phyloP scores from a whole-genome alignment of 2,888 invertebrate species.

The Drosophila subquinaria region DNA sequence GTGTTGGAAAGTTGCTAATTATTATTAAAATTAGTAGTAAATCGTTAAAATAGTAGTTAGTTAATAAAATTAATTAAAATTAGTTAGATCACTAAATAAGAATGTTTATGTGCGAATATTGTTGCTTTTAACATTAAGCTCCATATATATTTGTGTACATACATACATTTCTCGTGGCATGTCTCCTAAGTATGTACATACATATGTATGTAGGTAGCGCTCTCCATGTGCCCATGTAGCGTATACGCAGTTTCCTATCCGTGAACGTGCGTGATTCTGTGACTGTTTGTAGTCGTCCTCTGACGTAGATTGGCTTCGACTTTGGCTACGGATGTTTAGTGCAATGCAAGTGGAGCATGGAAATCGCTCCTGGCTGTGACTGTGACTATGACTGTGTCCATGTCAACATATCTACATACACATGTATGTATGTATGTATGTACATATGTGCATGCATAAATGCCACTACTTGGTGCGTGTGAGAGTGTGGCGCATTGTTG shows the following conservation, averaged over 20 bases:
- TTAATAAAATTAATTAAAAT: too few relatives aligned
- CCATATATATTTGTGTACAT: too few relatives aligned
- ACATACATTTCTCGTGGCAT: background rate
- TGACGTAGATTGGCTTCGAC: slow-evolving; percentile 58
- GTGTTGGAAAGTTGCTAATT: too few relatives aligned
- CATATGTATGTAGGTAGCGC: background rate
- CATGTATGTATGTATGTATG: background rate
- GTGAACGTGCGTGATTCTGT: slow-evolving; percentile 36
- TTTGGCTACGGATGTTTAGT: slow-evolving; percentile 56
- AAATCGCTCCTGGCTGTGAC: slow-evolving; percentile 31
- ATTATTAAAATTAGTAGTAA: too few relatives aligned
- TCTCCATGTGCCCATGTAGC: background rate
- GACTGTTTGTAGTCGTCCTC: slow-evolving; percentile 47
- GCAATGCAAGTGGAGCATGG: slow-evolving; percentile 58
- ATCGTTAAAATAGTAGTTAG: too few relatives aligned
- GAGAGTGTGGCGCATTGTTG: slow-evolving; percentile 37
- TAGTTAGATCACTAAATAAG: too few relatives aligned
- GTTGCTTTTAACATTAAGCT: too few relatives aligned
- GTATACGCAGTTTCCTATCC: background rate
- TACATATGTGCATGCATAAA: background rate
- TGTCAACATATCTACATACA: slow-evolving; percentile 4
- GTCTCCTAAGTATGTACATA: background rate
- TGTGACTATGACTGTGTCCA: slow-evolving; percentile 9
- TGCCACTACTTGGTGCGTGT: background rate
- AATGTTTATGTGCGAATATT: too few relatives aligned